A percentile compares a stretch with the other conserved stretches of the same genome.
phyloP scores from a whole-genome alignment of 2,797 vertebrate genomes.

The Rhabdomys pumilio region DNA sequence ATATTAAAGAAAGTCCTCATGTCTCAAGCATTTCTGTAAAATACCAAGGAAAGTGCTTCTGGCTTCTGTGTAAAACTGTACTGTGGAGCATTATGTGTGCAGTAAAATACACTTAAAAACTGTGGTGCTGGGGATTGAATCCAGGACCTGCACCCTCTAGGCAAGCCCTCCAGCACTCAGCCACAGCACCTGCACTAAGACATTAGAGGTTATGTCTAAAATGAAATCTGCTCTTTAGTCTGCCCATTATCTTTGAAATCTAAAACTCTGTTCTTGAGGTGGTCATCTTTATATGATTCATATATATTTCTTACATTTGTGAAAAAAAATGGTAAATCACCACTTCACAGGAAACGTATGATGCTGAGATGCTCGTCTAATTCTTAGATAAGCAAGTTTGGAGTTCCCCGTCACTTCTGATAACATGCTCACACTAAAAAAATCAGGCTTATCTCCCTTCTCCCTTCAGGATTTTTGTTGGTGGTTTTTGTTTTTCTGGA shows the following conservation, averaged over 20 bases:
- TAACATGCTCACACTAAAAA: conserved; percentile 33
- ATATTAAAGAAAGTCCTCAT: conserved; percentile 63
- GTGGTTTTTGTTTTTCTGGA: not conserved
- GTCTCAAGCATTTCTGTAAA: conserved; percentile 77
- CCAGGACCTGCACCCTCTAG: not conserved
- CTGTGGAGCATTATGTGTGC: conserved; percentile 85
- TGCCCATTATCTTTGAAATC: conserved; percentile 65
- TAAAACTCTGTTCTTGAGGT: conserved; percentile 47
- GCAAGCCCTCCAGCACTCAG: not conserved
- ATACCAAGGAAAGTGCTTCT: conserved; percentile 74
- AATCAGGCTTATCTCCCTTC: not conserved
- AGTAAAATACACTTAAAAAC: not conserved
- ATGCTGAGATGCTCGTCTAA: not conserved
- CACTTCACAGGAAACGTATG: conserved; percentile 49
- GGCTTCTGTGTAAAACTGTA: conserved; percentile 79
- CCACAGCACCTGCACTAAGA: not conserved
- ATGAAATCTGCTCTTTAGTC: conserved; percentile 47
- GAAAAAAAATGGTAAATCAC: conserved; percentile 61
- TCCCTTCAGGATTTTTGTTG: not conserved
- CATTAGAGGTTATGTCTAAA: conserved; percentile 44
- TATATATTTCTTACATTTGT: conserved; percentile 41
- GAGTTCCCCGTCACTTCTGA: not conserved
- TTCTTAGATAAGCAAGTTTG: conserved; percentile 27
- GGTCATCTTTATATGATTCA: conserved; percentile 43
- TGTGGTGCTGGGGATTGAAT: not conserved